phyloP scores from a whole-genome alignment of 2,797 vertebrate species.

The Euphonia xanthogaster region DNA sequence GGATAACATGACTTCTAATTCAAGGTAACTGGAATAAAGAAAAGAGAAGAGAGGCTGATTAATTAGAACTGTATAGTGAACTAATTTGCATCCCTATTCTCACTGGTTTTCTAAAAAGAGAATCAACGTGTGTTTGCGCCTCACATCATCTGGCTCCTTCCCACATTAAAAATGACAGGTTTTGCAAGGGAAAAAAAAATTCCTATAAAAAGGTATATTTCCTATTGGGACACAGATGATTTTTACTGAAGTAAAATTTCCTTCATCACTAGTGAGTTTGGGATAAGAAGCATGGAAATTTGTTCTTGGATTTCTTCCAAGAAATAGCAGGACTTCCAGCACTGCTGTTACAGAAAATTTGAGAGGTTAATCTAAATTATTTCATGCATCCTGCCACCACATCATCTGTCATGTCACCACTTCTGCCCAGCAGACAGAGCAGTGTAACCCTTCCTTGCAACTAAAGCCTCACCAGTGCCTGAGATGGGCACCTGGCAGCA shows the following conservation, averaged over 20 bases:
- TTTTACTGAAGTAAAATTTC: conserved; percentile 27
- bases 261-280: not conserved
- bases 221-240: conserved; percentile 9
- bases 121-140: conserved; percentile 21
- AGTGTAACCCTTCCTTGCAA: not conserved
- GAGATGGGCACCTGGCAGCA: no score
- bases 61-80: conserved; percentile 62
- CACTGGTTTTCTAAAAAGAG: conserved; percentile 67
- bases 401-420: not conserved
- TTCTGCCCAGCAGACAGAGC: not conserved
- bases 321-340: conserved; percentile 16
- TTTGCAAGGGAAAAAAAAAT: not conserved
- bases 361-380: conserved; percentile 1
- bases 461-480: not conserved
- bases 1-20: conserved; percentile 66
- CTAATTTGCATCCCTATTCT: conserved; percentile 70
- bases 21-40: conserved; percentile 65
- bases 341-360: not conserved
- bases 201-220: conserved; percentile 33
- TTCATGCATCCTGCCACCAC: not conserved
- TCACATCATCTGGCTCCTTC: conserved; percentile 36
- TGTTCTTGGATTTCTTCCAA: conserved; percentile 30
- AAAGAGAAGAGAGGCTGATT: conserved; percentile 38
- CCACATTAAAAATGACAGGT: conserved; percentile 22
- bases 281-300: conserved; percentile 29